phyloP scores from a whole-genome alignment of 1,140 invertebrate genomes.

The Drosophila prosaltans region DNA sequence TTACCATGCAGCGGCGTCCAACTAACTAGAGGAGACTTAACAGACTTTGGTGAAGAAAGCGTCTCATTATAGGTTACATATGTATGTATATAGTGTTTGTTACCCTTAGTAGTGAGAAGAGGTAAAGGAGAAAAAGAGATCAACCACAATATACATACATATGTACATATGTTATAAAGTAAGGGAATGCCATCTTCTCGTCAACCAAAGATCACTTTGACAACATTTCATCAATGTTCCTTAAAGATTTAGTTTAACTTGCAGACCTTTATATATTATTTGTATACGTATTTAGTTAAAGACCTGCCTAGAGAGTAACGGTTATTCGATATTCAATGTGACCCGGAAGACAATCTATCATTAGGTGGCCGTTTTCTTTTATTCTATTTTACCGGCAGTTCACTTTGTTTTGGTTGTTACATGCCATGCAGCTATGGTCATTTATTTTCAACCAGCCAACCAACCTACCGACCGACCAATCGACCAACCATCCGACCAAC shows the following conservation, averaged over 20 bases:
- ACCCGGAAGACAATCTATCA: neutral
- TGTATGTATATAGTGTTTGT: conserved; percentile 33
- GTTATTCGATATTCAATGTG: neutral
- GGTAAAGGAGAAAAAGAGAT: neutral
- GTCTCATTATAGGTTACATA: conserved; percentile 70
- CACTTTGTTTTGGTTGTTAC: conserved; percentile 71
- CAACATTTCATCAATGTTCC: too few relatives aligned
- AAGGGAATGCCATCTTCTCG: neutral
- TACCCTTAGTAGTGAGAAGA: neutral
- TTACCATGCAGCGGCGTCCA: conserved; percentile 52
- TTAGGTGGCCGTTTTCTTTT: too few relatives aligned
- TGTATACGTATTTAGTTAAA: too few relatives aligned
- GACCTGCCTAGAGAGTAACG: neutral
- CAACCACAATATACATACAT: too few relatives aligned
- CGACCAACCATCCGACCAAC: too few relatives aligned
- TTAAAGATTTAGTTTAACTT: too few relatives aligned
- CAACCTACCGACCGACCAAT: too few relatives aligned
- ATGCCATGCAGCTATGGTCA: conserved; percentile 66
- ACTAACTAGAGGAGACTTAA: conserved; percentile 1
- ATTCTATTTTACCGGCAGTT: conserved; percentile 46
- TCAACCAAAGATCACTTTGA: too few relatives aligned
- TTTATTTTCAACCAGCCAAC: conserved; percentile 48
- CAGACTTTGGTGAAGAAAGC: conserved; percentile 70
- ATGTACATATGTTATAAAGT: neutral
- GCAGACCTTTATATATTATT: too few relatives aligned